These are phyloP conservation scores for Somateria mollissima DNA, from an alignment of 2,797 vertebrate species.

Conservation along the genomic window DNA sequence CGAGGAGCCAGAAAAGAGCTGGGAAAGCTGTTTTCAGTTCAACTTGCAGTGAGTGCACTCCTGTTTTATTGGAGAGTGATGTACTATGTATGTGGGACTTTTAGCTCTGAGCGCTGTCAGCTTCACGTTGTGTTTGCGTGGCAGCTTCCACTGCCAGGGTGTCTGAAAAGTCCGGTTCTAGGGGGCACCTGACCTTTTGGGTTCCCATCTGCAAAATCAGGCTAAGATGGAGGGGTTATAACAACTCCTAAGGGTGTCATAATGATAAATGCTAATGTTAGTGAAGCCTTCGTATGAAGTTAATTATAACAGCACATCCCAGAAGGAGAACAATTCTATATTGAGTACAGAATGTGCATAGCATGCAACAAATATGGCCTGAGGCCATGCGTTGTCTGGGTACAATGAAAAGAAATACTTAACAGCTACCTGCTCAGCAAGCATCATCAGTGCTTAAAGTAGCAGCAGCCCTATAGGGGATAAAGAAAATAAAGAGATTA, in stretches of 20 bases:
- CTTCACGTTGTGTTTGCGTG: not conserved
- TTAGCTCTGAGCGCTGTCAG: not conserved
- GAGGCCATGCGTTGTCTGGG: slow-evolving; percentile 1
- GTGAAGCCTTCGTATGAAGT: not conserved
- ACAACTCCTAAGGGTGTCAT: not conserved
- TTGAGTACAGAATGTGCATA: slow-evolving; percentile 35
- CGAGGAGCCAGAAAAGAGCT: not conserved
- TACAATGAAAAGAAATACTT: not conserved
- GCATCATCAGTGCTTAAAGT: not conserved
- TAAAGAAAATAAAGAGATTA: slow-evolving; percentile 1
- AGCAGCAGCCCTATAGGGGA: slow-evolving; percentile 1
- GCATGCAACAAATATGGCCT: not conserved
- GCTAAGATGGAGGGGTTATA: not conserved
- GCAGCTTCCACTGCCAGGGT: not conserved
- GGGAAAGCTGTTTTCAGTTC: not conserved
- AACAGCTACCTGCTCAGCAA: slow-evolving; percentile 28
- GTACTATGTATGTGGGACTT: not conserved
- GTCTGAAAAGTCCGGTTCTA: not conserved
- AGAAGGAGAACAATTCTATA: slow-evolving; percentile 52
- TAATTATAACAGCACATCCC: slow-evolving; percentile 56
- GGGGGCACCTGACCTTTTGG: not conserved
- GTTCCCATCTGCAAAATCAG: not conserved
- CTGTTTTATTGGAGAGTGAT: not conserved
- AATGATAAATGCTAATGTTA: slow-evolving; percentile 44
- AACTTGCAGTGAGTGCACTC: not conserved